Conservation (phyloP, 2,113 vertebrate species). For the Brevimyrus niger region DNA sequence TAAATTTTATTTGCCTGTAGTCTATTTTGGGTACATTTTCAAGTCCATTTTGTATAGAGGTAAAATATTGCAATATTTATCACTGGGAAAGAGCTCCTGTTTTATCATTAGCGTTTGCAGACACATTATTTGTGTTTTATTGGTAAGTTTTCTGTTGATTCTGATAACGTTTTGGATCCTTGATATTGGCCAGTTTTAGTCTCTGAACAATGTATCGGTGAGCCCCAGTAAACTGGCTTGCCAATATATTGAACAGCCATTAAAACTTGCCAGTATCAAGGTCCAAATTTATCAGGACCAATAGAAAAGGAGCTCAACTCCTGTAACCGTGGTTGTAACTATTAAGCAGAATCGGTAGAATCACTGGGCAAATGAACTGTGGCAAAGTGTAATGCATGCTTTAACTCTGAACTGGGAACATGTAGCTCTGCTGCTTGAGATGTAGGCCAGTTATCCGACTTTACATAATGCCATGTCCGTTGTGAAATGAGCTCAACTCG, state of each 20-base stretch:
- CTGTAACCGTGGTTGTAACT: conserved; percentile 40
- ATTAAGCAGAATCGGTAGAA: conserved; percentile 38
- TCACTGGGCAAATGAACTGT: conserved; percentile 43
- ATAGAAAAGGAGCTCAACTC: not conserved
- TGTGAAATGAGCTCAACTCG: not conserved
- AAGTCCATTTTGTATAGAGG: not conserved
- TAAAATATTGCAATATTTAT: not conserved
- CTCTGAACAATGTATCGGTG: not conserved
- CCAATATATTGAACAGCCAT: not conserved
- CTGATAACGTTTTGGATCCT: not conserved
- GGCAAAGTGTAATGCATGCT: conserved; percentile 4
- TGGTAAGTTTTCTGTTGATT: not conserved
- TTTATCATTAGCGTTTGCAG: not conserved
- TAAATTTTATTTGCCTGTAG: too few species aligned
- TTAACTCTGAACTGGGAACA: not conserved
- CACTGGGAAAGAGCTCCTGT: not conserved
- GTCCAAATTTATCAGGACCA: not conserved
- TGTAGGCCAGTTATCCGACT: not conserved
- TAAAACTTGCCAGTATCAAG: not conserved
- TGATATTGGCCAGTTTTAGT: not conserved
- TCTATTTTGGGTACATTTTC: not conserved
- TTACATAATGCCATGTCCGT: not conserved
- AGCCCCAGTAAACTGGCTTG: not conserved
- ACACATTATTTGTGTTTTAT: not conserved
- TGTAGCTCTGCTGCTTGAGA: not conserved